phyloP scores from a whole-genome alignment of 2,888 invertebrate species.

The Yponomeuta sedellus region DNA sequence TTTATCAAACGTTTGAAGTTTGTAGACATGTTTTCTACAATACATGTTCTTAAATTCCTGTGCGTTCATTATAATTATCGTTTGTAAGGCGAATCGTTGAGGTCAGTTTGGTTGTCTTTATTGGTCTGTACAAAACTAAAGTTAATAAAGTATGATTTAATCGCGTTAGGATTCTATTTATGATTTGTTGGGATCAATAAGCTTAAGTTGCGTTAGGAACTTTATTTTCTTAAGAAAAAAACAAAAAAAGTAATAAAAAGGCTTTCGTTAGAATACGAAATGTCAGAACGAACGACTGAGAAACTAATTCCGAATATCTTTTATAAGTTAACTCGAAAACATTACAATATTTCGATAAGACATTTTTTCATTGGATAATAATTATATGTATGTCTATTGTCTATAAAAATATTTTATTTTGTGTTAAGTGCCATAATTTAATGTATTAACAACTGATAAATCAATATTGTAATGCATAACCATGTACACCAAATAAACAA shows the following conservation, averaged over 20 bases:
- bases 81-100: slow-evolving; percentile 31
- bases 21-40: slow-evolving; percentile 52
- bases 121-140: slow-evolving; percentile 63
- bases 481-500: slow-evolving; percentile 75
- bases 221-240: slow-evolving; percentile 65
- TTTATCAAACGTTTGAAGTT: slow-evolving; percentile 66
- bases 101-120: slow-evolving; percentile 64
- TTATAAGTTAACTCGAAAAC: slow-evolving; percentile 20
- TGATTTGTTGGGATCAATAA: slow-evolving; percentile 68
- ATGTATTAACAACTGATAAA: slow-evolving; percentile 73
- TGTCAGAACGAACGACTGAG: slow-evolving; percentile 73
- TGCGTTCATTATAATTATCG: slow-evolving; percentile 55
- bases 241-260: slow-evolving; percentile 49
- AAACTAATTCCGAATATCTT: slow-evolving; percentile 66
- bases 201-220: slow-evolving; percentile 49
- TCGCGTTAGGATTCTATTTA: slow-evolving; percentile 59
- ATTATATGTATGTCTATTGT: slow-evolving; percentile 49
- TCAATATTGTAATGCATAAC: slow-evolving; percentile 71
- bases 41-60: slow-evolving; percentile 60
- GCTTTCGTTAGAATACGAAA: slow-evolving; percentile 57
- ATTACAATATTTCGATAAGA: slow-evolving; percentile 48
- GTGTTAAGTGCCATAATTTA: slow-evolving; percentile 75
- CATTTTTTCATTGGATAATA: slow-evolving; percentile 34
- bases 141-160: slow-evolving; percentile 55
- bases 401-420: slow-evolving; percentile 47